A percentile compares a stretch with the other conserved stretches of the same genome.
Conservation (phyloP, 1,140 invertebrate genomes). For the Mactra quadrangularis region DNA sequence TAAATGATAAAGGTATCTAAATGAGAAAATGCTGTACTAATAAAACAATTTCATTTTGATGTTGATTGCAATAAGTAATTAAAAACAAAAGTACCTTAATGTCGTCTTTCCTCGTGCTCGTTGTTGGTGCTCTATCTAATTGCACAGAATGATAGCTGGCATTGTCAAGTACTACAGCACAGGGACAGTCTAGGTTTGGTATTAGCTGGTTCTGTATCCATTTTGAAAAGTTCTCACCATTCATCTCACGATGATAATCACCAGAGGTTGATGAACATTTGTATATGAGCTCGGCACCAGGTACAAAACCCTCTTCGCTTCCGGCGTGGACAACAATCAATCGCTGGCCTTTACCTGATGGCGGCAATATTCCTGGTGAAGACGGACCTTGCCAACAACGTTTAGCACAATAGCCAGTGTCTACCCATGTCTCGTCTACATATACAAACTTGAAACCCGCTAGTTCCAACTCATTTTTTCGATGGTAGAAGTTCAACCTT, state of each 20-base stretch:
- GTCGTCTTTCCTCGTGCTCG: neutral
- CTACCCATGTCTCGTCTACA: conserved; percentile 8
- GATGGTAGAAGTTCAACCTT: neutral
- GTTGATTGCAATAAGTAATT: neutral
- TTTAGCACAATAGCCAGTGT: conserved; percentile 1
- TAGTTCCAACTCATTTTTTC: conserved; percentile 11
- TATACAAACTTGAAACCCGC: neutral
- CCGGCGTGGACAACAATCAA: neutral
- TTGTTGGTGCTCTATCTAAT: neutral
- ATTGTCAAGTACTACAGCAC: conserved; percentile 3
- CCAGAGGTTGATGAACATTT: neutral
- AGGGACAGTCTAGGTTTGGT: neutral
- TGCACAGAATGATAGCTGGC: conserved; percentile 3
- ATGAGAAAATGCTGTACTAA: neutral
- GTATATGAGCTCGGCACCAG: neutral
- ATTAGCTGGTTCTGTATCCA: neutral
- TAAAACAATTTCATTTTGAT: neutral
- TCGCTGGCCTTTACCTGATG: neutral
- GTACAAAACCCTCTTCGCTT: neutral
- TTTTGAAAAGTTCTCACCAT: neutral
- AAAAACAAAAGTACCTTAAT: conserved; percentile 17
- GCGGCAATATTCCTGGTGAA: neutral
- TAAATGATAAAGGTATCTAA: neutral
- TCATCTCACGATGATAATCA: conserved; percentile 6
- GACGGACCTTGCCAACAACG: neutral